phyloP scores from a whole-genome alignment of 37 sponge, comb jelly and placozoan species.

The Haliclona indistincta region DNA sequence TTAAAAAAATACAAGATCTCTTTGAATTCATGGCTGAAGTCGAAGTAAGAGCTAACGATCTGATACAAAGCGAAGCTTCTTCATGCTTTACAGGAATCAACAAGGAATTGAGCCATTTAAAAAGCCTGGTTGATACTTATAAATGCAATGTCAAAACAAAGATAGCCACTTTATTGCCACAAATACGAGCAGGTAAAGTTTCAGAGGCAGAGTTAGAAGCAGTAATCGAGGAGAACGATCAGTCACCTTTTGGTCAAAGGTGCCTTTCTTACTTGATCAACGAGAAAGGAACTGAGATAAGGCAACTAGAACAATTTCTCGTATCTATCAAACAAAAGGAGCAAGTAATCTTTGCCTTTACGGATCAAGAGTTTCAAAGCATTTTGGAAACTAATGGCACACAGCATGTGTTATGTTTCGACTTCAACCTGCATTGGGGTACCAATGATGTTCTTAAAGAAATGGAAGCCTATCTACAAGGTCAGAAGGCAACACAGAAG shows the following conservation, averaged over 20 bases:
- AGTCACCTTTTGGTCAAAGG: slow-evolving; percentile 28
- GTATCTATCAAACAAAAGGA: too few relatives aligned
- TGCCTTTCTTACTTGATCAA: neutral
- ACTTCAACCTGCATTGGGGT: too few relatives aligned
- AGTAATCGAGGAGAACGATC: neutral
- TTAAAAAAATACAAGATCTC: slow-evolving; percentile 13
- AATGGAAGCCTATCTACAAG: too few relatives aligned
- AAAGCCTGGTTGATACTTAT: neutral
- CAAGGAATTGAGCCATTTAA: neutral
- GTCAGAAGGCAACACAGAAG: too few relatives aligned
- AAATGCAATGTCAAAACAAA: slow-evolving; percentile 4
- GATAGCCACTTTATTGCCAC: slow-evolving; percentile 11
- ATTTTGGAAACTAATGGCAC: too few relatives aligned
- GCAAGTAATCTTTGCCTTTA: too few relatives aligned
- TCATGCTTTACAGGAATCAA: neutral
- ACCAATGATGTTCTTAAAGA: too few relatives aligned
- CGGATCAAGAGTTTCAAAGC: too few relatives aligned
- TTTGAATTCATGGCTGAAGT: slow-evolving; percentile 1
- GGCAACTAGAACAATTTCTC: too few relatives aligned
- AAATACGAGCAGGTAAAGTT: slow-evolving; percentile 12
- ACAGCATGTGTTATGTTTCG: too few relatives aligned
- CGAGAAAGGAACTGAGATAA: slow-evolving; percentile 26
- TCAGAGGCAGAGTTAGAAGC: slow-evolving; percentile 26
- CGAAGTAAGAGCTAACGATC: slow-evolving; percentile 12
- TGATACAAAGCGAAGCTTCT: slow-evolving; percentile 2